These are phyloP conservation scores for Theretra japonica DNA, from an alignment of 2,888 invertebrate species.

Conservation along the genomic window DNA sequence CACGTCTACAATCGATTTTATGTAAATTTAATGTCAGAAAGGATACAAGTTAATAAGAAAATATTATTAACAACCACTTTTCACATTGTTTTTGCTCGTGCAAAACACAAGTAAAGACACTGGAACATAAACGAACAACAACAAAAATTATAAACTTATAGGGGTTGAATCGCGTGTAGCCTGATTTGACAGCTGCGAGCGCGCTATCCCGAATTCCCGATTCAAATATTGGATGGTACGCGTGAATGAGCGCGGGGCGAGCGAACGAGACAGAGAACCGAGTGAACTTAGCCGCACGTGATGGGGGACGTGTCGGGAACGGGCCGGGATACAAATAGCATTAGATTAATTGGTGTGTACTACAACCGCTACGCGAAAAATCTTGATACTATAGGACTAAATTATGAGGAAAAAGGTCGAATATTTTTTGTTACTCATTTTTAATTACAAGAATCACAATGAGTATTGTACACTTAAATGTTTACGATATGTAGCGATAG, in stretches of 20 bases:
- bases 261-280: conserved; percentile 58
- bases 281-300: conserved; percentile 68
- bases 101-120: conserved; percentile 85
- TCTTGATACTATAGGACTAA: conserved; percentile 52
- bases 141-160: conserved; percentile 52
- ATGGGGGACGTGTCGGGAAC: conserved; percentile 67
- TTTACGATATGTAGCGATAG: conserved; percentile 18
- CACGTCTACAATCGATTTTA: conserved; percentile 67
- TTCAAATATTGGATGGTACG: conserved; percentile 74
- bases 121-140: conserved; percentile 65
- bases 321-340: conserved; percentile 75
- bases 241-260: conserved; percentile 72
- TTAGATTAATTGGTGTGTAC: conserved; percentile 73
- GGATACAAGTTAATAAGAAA: conserved; percentile 82
- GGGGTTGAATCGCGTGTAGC: conserved; percentile 63
- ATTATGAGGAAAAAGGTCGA: conserved; percentile 35
- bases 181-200: conserved; percentile 83
- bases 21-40: conserved; percentile 68
- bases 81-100: conserved; percentile 84
- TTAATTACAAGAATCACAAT: conserved; percentile 48
- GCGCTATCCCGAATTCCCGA: conserved; percentile 81
- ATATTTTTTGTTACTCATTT: conserved; percentile 53
- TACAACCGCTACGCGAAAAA: conserved; percentile 53
- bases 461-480: conserved; percentile 39
- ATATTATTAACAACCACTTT: conserved; percentile 84